Evolutionary conservation across 2,888 invertebrate genomes (phyloP).

Genomic region (Tetragonisca angustula): DNA sequence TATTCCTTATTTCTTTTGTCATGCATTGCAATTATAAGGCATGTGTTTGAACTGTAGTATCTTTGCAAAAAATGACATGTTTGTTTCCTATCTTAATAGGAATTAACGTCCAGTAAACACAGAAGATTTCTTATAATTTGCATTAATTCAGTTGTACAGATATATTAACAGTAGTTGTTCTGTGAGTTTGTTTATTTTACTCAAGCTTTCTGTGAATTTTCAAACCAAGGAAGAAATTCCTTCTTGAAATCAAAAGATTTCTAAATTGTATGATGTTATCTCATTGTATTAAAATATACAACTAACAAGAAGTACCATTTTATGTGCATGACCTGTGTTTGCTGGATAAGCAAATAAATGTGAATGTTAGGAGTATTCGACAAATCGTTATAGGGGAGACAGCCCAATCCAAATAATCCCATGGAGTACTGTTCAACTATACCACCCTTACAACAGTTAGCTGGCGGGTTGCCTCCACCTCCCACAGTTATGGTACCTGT

Average conservation of each 20-base stretch:
- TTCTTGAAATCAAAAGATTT: neutral
- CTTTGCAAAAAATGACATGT: slow-evolving; percentile 40
- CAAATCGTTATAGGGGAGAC: slow-evolving; percentile 84
- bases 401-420: slow-evolving; percentile 93
- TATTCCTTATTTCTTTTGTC: slow-evolving; percentile 22
- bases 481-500: slow-evolving; percentile 93
- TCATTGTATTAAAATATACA: neutral
- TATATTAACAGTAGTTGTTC: neutral
- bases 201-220: neutral
- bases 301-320: neutral
- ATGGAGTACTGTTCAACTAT: slow-evolving; percentile 94
- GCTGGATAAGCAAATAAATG: slow-evolving; percentile 58
- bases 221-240: neutral
- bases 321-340: slow-evolving; percentile 57
- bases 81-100: slow-evolving; percentile 38
- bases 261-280: neutral
- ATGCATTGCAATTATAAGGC: slow-evolving; percentile 45
- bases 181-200: neutral
- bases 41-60: slow-evolving; percentile 46
- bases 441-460: slow-evolving; percentile 91
- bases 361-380: slow-evolving; percentile 82
- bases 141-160: slow-evolving; percentile 3
- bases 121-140: neutral
- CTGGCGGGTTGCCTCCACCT: slow-evolving; percentile 83
- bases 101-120: slow-evolving; percentile 49